Evolutionary conservation across 1,140 invertebrate species (phyloP).

Genomic region (Zaprionus taronus): DNA sequence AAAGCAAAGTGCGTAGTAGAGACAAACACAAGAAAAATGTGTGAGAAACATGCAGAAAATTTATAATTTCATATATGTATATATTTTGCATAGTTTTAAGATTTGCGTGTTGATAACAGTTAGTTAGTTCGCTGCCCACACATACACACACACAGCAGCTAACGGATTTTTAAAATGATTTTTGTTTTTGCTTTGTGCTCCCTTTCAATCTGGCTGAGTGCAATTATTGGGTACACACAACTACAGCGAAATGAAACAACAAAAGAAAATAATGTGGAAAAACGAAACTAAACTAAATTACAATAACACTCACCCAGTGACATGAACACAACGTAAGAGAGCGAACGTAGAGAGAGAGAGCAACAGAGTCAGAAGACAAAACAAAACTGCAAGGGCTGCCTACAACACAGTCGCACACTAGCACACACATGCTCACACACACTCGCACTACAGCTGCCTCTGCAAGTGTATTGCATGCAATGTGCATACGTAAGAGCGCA

Average conservation of each 20-base stretch:
- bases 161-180: background rate
- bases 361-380: conserved; percentile 5
- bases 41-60: background rate
- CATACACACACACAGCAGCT: background rate
- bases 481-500: conserved; percentile 4
- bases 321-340: background rate
- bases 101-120: background rate
- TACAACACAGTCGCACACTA: background rate
- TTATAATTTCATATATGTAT: background rate
- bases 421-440: background rate
- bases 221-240: conserved; percentile 7
- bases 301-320: conserved; percentile 11
- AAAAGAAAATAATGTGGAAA: background rate
- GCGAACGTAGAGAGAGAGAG: background rate
- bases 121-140: background rate
- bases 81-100: background rate
- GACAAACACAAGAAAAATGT: background rate
- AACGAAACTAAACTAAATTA: conserved; percentile 9
- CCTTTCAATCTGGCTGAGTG: background rate
- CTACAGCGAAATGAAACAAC: background rate
- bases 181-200: background rate
- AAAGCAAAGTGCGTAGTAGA: conserved; percentile 8
- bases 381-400: conserved; percentile 10
- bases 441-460: background rate
- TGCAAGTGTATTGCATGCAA: background rate